Base-by-base conservation (phyloP, 2,113 vertebrate species). In the Leuciscus idus region DNA sequence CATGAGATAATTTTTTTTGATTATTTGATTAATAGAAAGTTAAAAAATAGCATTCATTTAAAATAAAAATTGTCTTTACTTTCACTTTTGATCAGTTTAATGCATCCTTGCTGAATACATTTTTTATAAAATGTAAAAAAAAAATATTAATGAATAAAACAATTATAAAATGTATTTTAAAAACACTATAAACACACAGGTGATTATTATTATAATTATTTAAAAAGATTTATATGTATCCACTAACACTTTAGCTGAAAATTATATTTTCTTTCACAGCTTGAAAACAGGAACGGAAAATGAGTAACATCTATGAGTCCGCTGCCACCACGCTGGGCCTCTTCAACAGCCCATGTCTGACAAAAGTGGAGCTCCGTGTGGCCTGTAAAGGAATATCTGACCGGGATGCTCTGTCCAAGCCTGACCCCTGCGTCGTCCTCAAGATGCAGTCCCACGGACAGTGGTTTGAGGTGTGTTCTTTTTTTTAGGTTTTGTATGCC, bases 311-410 rank as follows among this genome's bases (percentile, higher is more conserved):
- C 89, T 95, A 95, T 36, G 94, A 95, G 93, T 95, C 95, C 70
- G 95, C 96, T 0, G 94, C 95, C 91, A 94, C 93, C 84, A 95
- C 89, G 64, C 93, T 95, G 93, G 95, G 95, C 90, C 95, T 93
- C 87, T 96, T 96, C 91, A 96, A 95, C 93, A 96, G 96, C 1
- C 94, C 96, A 0, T 97, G 96, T 68, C 96, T 96, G 21, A 94
- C 96, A 4, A 95, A 96, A 89, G 97, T 97, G 84, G 96, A 97
- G 94, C 94, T 97, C 52, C 93, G 96, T 21, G 95, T 97, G 46
- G 97, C 96, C 88, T 96, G 95, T 88, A 93, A 95, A 36, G 95
- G 95, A 75, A 95, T 97, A 83, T 92, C 95, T 3, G 95, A 96
- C 92, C 92, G 96, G 6, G 96, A 97, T 43, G 95, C 95, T 0